Base-by-base conservation (phyloP, 2,797 vertebrate species). In the Arnoldichthys spilopterus region DNA sequence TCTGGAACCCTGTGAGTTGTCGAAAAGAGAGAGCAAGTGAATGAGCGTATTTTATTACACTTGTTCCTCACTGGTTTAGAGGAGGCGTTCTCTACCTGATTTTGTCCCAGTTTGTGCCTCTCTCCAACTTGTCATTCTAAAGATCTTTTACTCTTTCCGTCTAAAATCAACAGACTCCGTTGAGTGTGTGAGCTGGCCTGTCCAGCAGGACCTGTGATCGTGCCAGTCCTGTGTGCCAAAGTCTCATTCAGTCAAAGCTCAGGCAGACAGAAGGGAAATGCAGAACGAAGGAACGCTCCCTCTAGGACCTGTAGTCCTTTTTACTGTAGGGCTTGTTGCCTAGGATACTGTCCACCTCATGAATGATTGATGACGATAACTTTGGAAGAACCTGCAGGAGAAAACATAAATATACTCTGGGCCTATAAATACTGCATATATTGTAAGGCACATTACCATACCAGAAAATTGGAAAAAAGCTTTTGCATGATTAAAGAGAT, bases 291-390 rank as follows among this genome's bases (percentile, higher is more conserved):
- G 28, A 63, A 62, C 18, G 24, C 49, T 73, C 53, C 40, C 81
- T 91, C 84, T 96, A 99, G 89, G 97, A 98, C 83, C 98, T 89
- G 90, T 98, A 99, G 94, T 99, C 98, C 92, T 99, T 99, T 95
- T 99, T 99, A 96, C 96, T 99, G 94, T 97, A 99, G 86, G 98
- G 98, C 92, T 99, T 99, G 94, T 99, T 99, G 90, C 98, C 98
- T 93, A 99, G 93, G 92, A 99, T 98, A 90, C 97, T 98, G 88
- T 99, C 98, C 79, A 99, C 94, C 95, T 99, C 98, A 0, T 98
- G 97, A 88, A 95, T 91, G 72, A 98, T 95, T 86, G 97, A 98
- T 79, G 97, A 97, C 0, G 98, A 98, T 88, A 99, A 87, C 92
- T 99, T 99, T 28, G 98, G 96, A 92, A 99, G 96, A 89, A 99